Evolutionary conservation across 1,140 invertebrate genomes (phyloP).

Genomic region (Ips nitidus): DNA sequence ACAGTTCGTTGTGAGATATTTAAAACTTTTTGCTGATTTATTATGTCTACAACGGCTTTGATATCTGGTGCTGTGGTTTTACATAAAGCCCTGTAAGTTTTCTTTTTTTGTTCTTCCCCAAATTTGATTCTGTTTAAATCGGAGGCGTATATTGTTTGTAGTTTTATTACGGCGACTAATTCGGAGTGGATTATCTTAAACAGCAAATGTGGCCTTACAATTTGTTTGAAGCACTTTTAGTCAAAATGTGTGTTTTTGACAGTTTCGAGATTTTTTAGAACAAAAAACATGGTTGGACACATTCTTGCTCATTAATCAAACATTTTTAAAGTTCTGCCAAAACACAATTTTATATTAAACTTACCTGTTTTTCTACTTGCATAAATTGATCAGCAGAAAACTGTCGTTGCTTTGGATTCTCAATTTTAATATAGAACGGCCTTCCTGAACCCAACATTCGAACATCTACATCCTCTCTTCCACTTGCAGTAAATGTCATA

Average conservation of each 20-base stretch:
- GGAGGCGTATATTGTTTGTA: slow-evolving; percentile 67
- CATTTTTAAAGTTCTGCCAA: too few relatives aligned
- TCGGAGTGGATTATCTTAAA: slow-evolving; percentile 62
- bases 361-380: slow-evolving; percentile 61
- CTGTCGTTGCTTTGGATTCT: slow-evolving; percentile 64
- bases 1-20: slow-evolving; percentile 72
- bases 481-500: slow-evolving; percentile 78
- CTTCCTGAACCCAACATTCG: slow-evolving; percentile 82
- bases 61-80: slow-evolving; percentile 55
- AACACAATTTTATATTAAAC: background rate
- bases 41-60: slow-evolving; percentile 59
- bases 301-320: too few relatives aligned
- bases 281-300: too few relatives aligned
- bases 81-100: slow-evolving; percentile 81
- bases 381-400: slow-evolving; percentile 57
- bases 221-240: too few relatives aligned
- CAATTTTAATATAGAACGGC: slow-evolving; percentile 83
- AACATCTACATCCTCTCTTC: slow-evolving; percentile 90
- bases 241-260: too few relatives aligned
- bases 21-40: slow-evolving; percentile 35
- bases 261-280: too few relatives aligned
- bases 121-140: slow-evolving; percentile 75
- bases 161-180: slow-evolving; percentile 64
- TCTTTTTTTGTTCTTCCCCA: slow-evolving; percentile 84
- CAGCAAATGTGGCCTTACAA: background rate